Base-by-base conservation (phyloP, 1,140 invertebrate species). In the Idris sp. region DNA sequence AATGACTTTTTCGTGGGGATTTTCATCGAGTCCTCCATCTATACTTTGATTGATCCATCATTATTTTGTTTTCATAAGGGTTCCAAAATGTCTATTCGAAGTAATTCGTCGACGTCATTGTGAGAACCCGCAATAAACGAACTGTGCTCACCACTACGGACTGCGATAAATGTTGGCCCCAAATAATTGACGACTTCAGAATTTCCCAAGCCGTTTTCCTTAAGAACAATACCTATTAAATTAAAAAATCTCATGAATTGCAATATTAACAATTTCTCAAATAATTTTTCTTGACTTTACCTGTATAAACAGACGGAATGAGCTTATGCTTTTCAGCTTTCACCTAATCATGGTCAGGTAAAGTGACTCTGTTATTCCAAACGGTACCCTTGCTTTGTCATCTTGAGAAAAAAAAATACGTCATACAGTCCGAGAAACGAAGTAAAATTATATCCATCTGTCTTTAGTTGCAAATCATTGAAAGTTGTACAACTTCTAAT, bases 281-380 rank as follows among this genome's bases (percentile, higher is more conserved):
- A n/a, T n/a, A n/a, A n/a, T n/a, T n/a, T n/a, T n/a, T n/a, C n/a
- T n/a, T n/a, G n/a, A n/a, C n/a, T n/a, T n/a, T n/a, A n/a, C n/a
- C n/a, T n/a, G n/a, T n/a, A n/a, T n/a, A n/a, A n/a, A n/a, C n/a
- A n/a, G n/a, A n/a, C n/a, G n/a, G n/a, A n/a, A n/a, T n/a, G n/a
- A n/a, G n/a, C n/a, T n/a, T n/a, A 61, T 87, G 84, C 10, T 35
- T 30, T 15, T 33, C 28, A 30, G 80, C 86, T 67, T 87, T 74
- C 7, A 86, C 81, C 68, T 77, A 89, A 69, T 89, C 86, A 79
- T 88, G 85, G 76, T 88, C 84, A n/a, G 87, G 84, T 14, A 88
- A 74, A 25, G 16, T 49, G 2, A 88, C 72, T 51, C 86, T 41
- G 85, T 81, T 11, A 85, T 48, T 31, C 86, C 86, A 19, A 88